Percentiles rank a stretch among this genome's conserved stretches.
Conservation (phyloP, 2,888 invertebrate genomes). For the Drymonia ruficornis region DNA sequence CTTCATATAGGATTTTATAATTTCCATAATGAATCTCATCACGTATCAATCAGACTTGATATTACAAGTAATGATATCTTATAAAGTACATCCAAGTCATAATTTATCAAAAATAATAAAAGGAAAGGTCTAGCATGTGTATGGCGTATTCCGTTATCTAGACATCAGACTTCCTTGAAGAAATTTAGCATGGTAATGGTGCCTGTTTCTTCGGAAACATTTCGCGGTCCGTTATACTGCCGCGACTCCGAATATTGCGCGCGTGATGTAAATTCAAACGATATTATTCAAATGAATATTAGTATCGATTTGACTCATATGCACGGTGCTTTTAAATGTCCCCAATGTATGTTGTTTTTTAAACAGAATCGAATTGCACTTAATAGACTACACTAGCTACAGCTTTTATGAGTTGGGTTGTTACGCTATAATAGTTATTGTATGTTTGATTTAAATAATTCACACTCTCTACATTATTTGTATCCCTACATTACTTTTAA, state of each 20-base stretch:
- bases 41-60: too few relatives aligned
- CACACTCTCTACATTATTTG: too few relatives aligned
- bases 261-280: conserved; percentile 66
- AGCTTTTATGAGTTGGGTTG: too few relatives aligned
- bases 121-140: conserved; percentile 19
- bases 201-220: conserved; percentile 58
- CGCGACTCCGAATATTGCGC: conserved; percentile 58
- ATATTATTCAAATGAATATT: conserved; percentile 49
- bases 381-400: too few relatives aligned
- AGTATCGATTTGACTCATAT: conserved; percentile 33
- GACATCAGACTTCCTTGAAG: conserved; percentile 55
- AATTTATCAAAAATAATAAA: too few relatives aligned
- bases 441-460: too few relatives aligned
- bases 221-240: conserved; percentile 65
- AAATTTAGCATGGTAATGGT: conserved; percentile 63
- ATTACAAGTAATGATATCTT: too few relatives aligned
- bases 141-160: conserved; percentile 52
- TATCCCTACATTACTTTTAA: too few relatives aligned
- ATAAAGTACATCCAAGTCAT: too few relatives aligned
- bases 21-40: too few relatives aligned
- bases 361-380: neutral
- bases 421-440: too few relatives aligned
- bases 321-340: conserved; percentile 2
- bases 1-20: too few relatives aligned
- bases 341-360: neutral